Conservation (phyloP, 1,140 invertebrate genomes). For the Brachionus paranguensis region DNA sequence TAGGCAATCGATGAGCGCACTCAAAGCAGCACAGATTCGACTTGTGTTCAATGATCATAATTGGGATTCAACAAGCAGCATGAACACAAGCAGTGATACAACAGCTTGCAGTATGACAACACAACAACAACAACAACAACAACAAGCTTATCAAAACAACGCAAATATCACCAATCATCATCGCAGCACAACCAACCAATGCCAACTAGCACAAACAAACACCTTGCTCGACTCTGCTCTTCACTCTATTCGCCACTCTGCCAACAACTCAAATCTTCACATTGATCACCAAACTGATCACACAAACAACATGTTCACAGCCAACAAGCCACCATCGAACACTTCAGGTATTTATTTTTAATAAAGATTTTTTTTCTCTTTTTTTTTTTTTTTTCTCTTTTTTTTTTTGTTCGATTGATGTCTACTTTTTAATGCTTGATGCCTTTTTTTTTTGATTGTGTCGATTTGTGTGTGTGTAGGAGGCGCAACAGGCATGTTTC, state of each 20-base stretch:
- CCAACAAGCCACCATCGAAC: neutral
- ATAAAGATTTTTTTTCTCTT: neutral
- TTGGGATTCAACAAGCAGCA: neutral
- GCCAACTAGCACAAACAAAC: neutral
- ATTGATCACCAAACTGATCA: neutral
- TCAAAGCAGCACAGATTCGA: neutral
- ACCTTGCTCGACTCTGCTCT: neutral
- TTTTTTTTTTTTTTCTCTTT: neutral
- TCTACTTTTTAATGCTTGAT: neutral
- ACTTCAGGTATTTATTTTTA: neutral
- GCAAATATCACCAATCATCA: neutral
- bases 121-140: neutral
- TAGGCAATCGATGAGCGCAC: neutral
- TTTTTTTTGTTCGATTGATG: neutral
- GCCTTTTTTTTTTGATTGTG: too few relatives aligned
- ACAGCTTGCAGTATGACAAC: neutral
- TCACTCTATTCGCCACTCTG: neutral
- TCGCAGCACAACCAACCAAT: neutral
- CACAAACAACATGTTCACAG: neutral
- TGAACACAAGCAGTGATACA: neutral
- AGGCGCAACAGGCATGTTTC: neutral
- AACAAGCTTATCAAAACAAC: neutral
- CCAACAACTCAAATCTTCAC: neutral
- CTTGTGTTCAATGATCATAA: neutral
- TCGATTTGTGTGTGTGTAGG: neutral